Conservation (phyloP, 2,888 invertebrate species). For the Melanostoma scalare region DNA sequence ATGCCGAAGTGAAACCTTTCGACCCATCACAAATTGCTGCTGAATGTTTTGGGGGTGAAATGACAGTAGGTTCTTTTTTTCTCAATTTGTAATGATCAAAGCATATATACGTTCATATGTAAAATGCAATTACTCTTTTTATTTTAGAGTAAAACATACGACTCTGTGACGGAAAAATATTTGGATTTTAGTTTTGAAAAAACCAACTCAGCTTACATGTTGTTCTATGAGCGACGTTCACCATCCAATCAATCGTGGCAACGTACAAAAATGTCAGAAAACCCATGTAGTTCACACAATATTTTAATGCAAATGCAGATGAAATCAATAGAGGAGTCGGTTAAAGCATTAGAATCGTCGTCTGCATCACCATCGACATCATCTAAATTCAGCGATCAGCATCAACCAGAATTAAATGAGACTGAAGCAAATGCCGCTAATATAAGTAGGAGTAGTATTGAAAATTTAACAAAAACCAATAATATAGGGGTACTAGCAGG, state of each 20-base stretch:
- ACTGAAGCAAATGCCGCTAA: slow-evolving; percentile 56
- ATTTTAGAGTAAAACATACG: slow-evolving; percentile 95
- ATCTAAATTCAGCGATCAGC: slow-evolving; percentile 49
- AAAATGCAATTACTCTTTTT: background rate
- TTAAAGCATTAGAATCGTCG: slow-evolving; percentile 28
- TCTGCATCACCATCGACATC: slow-evolving; percentile 35
- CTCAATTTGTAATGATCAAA: slow-evolving; percentile 13
- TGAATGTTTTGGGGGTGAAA: slow-evolving; percentile 98
- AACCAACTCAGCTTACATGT: slow-evolving; percentile 98
- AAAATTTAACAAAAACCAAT: slow-evolving; percentile 77
- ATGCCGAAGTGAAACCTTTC: slow-evolving; percentile 96
- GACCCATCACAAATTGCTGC: slow-evolving; percentile 97
- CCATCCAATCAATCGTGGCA: slow-evolving; percentile 77
- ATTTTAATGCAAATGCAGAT: slow-evolving; percentile 50
- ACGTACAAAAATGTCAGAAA: slow-evolving; percentile 47
- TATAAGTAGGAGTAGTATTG: slow-evolving; percentile 69
- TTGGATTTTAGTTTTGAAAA: slow-evolving; percentile 99
- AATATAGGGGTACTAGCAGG: slow-evolving; percentile 73
- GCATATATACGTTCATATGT: background rate
- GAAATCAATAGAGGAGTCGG: slow-evolving; percentile 44
- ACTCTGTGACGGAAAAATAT: slow-evolving; percentile 97
- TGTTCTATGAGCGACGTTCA: slow-evolving; percentile 94
- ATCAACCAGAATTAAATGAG: slow-evolving; percentile 67
- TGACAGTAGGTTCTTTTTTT: slow-evolving; percentile 87
- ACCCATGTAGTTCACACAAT: slow-evolving; percentile 64